These are phyloP conservation scores for Sinocyclocheilus grahami DNA, from an alignment of 2,113 vertebrate species.

Conservation along the genomic window DNA sequence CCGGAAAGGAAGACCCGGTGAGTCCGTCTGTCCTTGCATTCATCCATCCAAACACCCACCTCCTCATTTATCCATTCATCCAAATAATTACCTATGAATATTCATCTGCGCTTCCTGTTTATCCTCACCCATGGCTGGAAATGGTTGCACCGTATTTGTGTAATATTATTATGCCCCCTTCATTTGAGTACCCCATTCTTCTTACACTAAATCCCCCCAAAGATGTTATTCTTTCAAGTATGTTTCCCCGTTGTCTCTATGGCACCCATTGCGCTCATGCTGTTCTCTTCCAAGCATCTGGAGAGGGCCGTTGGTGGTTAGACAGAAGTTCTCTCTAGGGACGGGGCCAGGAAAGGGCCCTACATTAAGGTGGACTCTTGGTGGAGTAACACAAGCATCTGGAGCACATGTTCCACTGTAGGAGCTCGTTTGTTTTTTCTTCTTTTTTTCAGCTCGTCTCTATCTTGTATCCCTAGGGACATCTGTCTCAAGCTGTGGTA, in stretches of 20 bases:
- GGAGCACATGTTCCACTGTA: slow-evolving; percentile 50
- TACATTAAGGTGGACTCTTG: slow-evolving; percentile 35
- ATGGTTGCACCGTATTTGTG: background rate
- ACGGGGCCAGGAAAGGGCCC: slow-evolving; percentile 52
- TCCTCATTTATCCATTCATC: background rate
- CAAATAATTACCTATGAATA: slow-evolving; percentile 19
- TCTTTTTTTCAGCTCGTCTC: slow-evolving; percentile 19
- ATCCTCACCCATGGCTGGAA: slow-evolving; percentile 21
- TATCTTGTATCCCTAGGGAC: slow-evolving; percentile 39
- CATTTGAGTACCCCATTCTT: slow-evolving; percentile 30
- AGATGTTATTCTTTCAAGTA: slow-evolving; percentile 52
- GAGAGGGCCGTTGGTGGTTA: slow-evolving; percentile 76
- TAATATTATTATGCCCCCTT: slow-evolving; percentile 6
- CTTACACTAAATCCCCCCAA: slow-evolving; percentile 11
- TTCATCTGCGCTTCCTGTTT: slow-evolving; percentile 30
- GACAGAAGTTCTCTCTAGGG: slow-evolving; percentile 67
- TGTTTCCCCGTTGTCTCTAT: slow-evolving; percentile 53
- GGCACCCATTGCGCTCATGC: slow-evolving; percentile 57
- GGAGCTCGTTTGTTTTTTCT: slow-evolving; percentile 29
- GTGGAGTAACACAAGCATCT: slow-evolving; percentile 47
- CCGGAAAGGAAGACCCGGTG: slow-evolving; percentile 88
- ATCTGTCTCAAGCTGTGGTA: slow-evolving; percentile 42
- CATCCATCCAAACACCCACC: background rate
- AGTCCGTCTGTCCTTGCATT: slow-evolving; percentile 49
- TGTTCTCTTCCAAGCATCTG: slow-evolving; percentile 73